Evolutionary conservation across 2,888 invertebrate genomes (phyloP).

Genomic region (Tachina fera): DNA sequence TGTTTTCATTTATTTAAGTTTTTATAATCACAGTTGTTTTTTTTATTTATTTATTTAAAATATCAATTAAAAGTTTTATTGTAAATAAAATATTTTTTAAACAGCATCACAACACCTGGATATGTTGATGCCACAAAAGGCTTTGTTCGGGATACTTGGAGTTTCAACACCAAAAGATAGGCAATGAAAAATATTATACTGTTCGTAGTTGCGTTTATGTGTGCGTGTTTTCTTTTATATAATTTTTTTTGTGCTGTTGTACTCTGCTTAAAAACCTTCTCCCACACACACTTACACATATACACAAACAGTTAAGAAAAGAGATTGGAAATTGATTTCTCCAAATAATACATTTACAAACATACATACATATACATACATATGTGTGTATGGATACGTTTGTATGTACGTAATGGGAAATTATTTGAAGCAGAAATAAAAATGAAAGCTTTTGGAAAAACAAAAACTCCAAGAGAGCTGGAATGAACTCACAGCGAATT

Average conservation of each 20-base stretch:
- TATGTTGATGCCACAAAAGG: conserved; percentile 69
- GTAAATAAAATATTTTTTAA: not conserved
- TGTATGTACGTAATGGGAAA: conserved; percentile 11
- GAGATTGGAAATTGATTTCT: conserved; percentile 63
- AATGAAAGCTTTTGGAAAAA: conserved; percentile 41
- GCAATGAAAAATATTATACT: conserved; percentile 57
- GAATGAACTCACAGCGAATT: not conserved
- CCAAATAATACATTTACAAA: conserved; percentile 20
- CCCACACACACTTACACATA: not conserved
- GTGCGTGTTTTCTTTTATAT: conserved; percentile 6
- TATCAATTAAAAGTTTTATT: not conserved
- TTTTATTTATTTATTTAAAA: conserved; percentile 26
- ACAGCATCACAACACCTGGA: conserved; percentile 66
- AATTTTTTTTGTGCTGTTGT: conserved; percentile 4
- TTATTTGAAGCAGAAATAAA: conserved; percentile 16
- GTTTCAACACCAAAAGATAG: conserved; percentile 67
- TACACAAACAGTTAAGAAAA: conserved; percentile 8
- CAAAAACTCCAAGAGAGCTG: conserved; percentile 40
- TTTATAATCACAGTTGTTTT: conserved; percentile 19
- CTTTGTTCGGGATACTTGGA: conserved; percentile 69
- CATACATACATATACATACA: no score
- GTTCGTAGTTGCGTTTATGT: not conserved
- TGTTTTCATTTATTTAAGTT: not conserved
- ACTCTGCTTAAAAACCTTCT: conserved; percentile 9
- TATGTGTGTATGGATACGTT: no score